Base-by-base conservation (phyloP, 2,888 invertebrate species). In the Synergus itoensis region DNA sequence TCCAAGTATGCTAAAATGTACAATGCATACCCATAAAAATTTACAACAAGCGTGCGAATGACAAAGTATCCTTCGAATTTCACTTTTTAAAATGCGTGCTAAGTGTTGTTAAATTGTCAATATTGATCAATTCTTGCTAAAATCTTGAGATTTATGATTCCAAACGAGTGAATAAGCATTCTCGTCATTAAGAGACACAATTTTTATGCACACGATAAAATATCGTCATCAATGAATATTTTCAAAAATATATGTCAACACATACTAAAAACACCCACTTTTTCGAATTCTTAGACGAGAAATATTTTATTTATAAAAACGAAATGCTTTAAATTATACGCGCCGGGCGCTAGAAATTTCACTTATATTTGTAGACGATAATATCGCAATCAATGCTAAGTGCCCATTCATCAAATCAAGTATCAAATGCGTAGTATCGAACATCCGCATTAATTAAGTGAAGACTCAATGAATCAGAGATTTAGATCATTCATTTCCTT, bases 61-160 rank as follows among this genome's bases (percentile, higher is more conserved):
- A 73, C 73, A 73, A 73, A 73, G 73, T 53, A 73, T 73, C 73
- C 73, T 73, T 73, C 73, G 36, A 73, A 73, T 73, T 73, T 73
- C 73, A 73, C 73, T n/a, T 73, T 73, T 73, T 36, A n/a, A 53
- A 73, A 73, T 73, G n/a, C 16, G 16, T 53, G 73, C 73, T 73
- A 73, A 73, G 73, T 53, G 48, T 73, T 45, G 36, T 53, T 53
- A 53, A 53, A 16, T 36, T 48, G 53, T 73, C 73, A 73, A 73
- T 73, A 73, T 73, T 73, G 73, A 73, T 53, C 14, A 21, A 48
- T 73, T 53, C 53, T 73, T 53, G n/a, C 73, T 73, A 53, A 73
- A 73, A 73, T 53, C 36, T 36, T 12, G 3, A 60, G 8, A 21
- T 12, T 60, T 60, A 4, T 60, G 18, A 21, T 21, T 60, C 21